Evolutionary conservation across 1,140 invertebrate genomes (phyloP).

Genomic region (Pseudomyrmex gracilis): DNA sequence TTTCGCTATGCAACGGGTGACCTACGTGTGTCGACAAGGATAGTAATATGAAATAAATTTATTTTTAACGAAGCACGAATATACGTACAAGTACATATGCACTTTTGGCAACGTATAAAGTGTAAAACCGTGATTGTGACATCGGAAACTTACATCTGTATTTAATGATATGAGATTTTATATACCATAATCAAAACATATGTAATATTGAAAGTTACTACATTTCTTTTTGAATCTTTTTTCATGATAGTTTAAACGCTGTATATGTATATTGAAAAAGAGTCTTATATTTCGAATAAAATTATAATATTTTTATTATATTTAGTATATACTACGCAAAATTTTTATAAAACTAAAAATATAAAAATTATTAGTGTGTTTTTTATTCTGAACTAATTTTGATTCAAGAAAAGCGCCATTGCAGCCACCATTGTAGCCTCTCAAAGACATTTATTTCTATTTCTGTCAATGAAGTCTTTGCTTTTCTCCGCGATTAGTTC

Average conservation of each 20-base stretch:
- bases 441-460: slow-evolving; percentile 16
- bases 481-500: not conserved
- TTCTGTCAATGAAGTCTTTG: not conserved
- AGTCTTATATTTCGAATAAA: no score
- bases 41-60: not conserved
- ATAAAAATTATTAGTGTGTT: no score
- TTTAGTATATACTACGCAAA: not conserved
- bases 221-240: not conserved
- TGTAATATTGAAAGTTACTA: not conserved
- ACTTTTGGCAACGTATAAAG: not conserved
- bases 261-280: no score
- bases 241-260: not conserved
- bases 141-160: not conserved
- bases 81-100: no score
- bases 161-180: not conserved
- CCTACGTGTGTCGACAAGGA: slow-evolving; percentile 20
- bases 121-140: not conserved
- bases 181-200: no score
- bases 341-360: no score
- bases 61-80: not conserved
- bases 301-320: no score
- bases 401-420: not conserved
- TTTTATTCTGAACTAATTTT: slow-evolving; percentile 22
- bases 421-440: no score
- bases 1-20: slow-evolving; percentile 83